Conservation (phyloP, 1,140 invertebrate genomes). For the Thalassaphorura encarpata region DNA sequence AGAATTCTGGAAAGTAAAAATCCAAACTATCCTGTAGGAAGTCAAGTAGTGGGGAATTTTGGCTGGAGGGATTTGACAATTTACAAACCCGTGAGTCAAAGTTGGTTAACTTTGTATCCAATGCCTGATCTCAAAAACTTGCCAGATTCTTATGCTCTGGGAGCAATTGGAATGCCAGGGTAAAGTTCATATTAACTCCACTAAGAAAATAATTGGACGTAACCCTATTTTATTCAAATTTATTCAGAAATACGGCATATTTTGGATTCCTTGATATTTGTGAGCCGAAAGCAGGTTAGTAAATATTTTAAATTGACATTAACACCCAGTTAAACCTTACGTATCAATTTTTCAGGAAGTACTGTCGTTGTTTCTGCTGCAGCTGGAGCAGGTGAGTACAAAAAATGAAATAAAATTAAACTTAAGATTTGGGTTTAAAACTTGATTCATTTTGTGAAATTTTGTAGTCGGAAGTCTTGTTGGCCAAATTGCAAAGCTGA, state of each 20-base stretch:
- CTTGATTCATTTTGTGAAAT: too few species aligned
- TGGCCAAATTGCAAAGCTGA: slow-evolving; percentile 60
- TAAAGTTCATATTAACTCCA: slow-evolving; percentile 19
- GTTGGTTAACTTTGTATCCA: slow-evolving; percentile 4
- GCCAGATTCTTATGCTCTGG: slow-evolving; percentile 46
- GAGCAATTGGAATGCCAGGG: slow-evolving; percentile 53
- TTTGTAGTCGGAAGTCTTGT: slow-evolving; percentile 40
- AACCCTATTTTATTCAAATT: too few species aligned
- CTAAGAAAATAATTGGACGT: background rate
- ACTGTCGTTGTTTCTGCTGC: slow-evolving; percentile 52
- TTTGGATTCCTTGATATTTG: slow-evolving; percentile 59
- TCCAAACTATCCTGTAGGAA: slow-evolving; percentile 48
- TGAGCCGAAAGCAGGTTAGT: slow-evolving; percentile 55
- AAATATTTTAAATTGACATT: too few species aligned
- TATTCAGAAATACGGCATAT: slow-evolving; percentile 48
- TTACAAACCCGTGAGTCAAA: slow-evolving; percentile 7
- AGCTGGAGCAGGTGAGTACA: slow-evolving; percentile 50
- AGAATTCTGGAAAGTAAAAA: slow-evolving; percentile 50
- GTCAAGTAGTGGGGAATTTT: slow-evolving; percentile 41
- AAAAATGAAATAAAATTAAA: too few species aligned
- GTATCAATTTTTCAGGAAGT: slow-evolving; percentile 41
- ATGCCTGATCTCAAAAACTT: slow-evolving; percentile 47
- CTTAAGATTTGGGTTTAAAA: slow-evolving; percentile 48
- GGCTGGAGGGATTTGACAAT: slow-evolving; percentile 25
- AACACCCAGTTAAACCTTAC: too few species aligned